Evolutionary conservation across 2,113 vertebrate species (phyloP).

Genomic region (Mionectes macconnelli): DNA sequence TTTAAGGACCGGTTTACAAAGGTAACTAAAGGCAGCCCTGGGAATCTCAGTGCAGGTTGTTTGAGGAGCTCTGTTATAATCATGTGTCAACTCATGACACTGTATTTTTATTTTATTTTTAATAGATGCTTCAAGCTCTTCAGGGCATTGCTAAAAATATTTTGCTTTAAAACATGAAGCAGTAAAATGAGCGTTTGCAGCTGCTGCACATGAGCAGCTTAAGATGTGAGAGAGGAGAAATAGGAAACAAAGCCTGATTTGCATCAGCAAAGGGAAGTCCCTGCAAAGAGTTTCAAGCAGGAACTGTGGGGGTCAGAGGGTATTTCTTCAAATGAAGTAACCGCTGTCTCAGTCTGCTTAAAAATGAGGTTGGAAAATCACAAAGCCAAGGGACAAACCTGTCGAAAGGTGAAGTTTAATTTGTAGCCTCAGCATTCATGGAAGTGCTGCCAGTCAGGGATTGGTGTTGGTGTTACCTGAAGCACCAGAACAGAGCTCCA

Average conservation of each 20-base stretch:
- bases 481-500: neutral
- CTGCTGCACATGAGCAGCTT: neutral
- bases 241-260: slow-evolving; percentile 11
- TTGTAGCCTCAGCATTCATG: neutral
- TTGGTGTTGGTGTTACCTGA: neutral
- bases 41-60: neutral
- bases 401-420: neutral
- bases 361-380: neutral
- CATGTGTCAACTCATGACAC: rapidly evolving
- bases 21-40: neutral
- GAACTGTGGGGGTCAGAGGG: neutral
- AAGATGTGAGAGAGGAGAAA: neutral
- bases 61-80: neutral
- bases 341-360: neutral
- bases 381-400: neutral
- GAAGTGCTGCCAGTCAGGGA: rapidly evolving
- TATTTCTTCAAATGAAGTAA: neutral
- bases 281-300: neutral
- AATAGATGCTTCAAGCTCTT: neutral
- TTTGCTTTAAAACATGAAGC: neutral
- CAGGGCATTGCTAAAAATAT: neutral
- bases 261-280: slow-evolving; percentile 24
- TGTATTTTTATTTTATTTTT: neutral
- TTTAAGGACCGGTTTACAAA: neutral
- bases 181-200: neutral